A percentile compares a stretch with the other conserved stretches of the same genome.
These are phyloP conservation scores for Halisarca cf. caerulea DNA, from an alignment of 37 sponge, comb jelly and placozoan species.

Conservation along the genomic window DNA sequence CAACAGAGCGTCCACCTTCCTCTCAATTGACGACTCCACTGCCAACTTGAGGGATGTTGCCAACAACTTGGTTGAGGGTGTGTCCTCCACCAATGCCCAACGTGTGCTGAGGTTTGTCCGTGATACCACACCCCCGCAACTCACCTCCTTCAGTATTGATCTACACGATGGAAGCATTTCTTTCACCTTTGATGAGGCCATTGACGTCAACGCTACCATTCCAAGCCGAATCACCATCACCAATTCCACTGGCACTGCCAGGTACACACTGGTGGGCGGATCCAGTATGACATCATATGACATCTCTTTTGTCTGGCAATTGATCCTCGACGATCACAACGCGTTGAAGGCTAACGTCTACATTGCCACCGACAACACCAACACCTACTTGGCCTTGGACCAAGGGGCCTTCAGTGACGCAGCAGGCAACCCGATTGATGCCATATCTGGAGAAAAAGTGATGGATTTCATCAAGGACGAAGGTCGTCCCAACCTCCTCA, in stretches of 20 bases:
- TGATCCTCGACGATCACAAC: constrained; percentile 66
- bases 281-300: constrained; percentile 12
- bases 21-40: constrained; percentile 39
- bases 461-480: constrained; percentile 60
- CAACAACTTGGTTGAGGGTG: constrained; percentile 52
- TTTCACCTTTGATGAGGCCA: constrained; percentile 81
- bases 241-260: constrained; percentile 14
- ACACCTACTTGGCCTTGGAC: constrained; percentile 66
- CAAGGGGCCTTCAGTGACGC: constrained; percentile 62
- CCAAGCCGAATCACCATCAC: constrained; percentile 42
- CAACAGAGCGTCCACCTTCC: constrained; percentile 49
- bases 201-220: constrained; percentile 54
- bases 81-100: constrained; percentile 43
- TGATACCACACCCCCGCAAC: constrained; percentile 64
- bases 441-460: constrained; percentile 23
- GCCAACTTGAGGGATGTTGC: constrained; percentile 60
- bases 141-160: constrained; percentile 57
- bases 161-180: constrained; percentile 59
- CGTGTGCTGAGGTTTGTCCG: constrained; percentile 19
- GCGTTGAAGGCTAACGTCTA: constrained; percentile 60
- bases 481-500: constrained; percentile 42
- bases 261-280: constrained; percentile 51
- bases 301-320: constrained; percentile 40
- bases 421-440: constrained; percentile 46
- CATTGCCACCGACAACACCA: constrained; percentile 62